A percentile compares a stretch with the other conserved stretches of the same genome.
Conservation (phyloP, 2,113 vertebrate species). For the Pseudorectes ferrugineus region DNA sequence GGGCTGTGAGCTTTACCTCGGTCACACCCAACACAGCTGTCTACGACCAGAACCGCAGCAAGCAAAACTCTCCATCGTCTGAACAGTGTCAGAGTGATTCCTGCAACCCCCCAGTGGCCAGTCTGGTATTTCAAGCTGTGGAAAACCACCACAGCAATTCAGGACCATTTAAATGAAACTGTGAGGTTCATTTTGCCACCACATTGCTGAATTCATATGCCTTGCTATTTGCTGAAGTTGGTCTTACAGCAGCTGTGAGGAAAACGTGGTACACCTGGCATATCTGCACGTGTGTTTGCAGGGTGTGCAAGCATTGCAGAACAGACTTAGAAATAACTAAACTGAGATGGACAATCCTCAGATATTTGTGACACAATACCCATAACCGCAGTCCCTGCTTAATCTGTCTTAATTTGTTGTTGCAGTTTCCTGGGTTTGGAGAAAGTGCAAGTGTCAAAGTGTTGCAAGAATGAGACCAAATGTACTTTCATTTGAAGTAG, state of each 20-base stretch:
- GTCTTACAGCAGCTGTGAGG: not conserved
- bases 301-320: not conserved
- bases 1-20: too few species aligned
- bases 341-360: not conserved
- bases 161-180: not conserved
- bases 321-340: not conserved
- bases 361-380: not conserved
- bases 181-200: not conserved
- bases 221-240: not conserved
- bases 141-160: not conserved
- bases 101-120: not conserved
- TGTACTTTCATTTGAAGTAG: not conserved
- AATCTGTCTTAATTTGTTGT: not conserved
- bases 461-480: not conserved
- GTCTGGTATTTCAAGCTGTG: not conserved
- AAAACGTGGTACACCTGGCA: not conserved
- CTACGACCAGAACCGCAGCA: not conserved
- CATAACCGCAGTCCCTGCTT: rapidly evolving
- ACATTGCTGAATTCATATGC: not conserved
- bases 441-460: not conserved
- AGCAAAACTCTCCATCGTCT: not conserved
- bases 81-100: not conserved
- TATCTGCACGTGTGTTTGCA: not conserved
- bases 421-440: not conserved
- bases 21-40: not conserved